Conservation (phyloP, 2,797 vertebrate species). For the Cyprinodon diabolis region DNA sequence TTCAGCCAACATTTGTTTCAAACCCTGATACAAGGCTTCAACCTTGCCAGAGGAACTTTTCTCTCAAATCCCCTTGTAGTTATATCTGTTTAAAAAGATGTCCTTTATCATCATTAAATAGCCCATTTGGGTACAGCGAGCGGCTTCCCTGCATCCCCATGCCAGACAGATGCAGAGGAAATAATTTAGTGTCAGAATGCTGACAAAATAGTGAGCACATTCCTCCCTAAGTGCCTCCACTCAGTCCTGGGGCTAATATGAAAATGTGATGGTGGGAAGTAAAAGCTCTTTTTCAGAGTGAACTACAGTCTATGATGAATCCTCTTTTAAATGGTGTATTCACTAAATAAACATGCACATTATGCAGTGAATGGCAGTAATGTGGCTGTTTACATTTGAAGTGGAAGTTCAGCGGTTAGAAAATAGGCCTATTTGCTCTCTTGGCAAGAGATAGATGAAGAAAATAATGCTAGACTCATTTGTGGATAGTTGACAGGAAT, state of each 20-base stretch:
- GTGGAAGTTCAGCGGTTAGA: not conserved
- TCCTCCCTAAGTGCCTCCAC: slow-evolving; percentile 36
- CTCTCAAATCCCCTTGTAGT: not conserved
- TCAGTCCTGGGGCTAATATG: slow-evolving; percentile 43
- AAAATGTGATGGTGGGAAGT: slow-evolving; percentile 29
- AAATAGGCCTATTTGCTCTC: slow-evolving; percentile 12
- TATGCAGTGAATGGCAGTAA: slow-evolving; percentile 1
- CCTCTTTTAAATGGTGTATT: slow-evolving; percentile 25
- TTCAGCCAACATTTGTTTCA: not conserved
- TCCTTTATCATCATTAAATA: slow-evolving; percentile 16
- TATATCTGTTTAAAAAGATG: slow-evolving; percentile 10
- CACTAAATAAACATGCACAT: slow-evolving; percentile 28
- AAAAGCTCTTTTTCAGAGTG: slow-evolving; percentile 27
- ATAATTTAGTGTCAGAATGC: slow-evolving; percentile 48
- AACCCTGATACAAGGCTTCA: not conserved
- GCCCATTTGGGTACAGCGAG: slow-evolving; percentile 22
- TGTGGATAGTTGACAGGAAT: slow-evolving; percentile 3
- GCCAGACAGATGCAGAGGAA: slow-evolving; percentile 37
- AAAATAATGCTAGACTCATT: not conserved
- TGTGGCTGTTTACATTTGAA: slow-evolving; percentile 13
- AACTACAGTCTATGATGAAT: slow-evolving; percentile 29
- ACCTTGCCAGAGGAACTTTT: not conserved
- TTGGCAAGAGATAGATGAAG: not conserved
- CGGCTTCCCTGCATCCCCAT: slow-evolving; percentile 22
- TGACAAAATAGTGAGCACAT: slow-evolving; percentile 33